These are phyloP conservation scores for Sterrhoptilus dennistouni DNA, from an alignment of 2,113 vertebrate species.

Conservation along the genomic window DNA sequence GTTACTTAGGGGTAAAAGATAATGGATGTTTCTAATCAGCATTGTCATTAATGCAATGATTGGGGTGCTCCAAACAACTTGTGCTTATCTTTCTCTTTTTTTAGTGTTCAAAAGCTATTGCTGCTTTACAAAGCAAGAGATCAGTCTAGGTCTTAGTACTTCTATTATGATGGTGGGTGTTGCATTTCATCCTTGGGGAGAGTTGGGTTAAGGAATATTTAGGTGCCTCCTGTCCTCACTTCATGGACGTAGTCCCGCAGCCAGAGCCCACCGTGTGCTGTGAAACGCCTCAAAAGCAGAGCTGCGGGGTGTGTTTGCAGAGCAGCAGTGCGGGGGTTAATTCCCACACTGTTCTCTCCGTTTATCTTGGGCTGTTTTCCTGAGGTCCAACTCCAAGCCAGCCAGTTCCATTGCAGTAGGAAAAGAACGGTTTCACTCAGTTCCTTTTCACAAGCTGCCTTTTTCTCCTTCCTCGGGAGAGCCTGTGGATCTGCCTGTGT, in stretches of 20 bases:
- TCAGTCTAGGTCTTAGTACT: not conserved
- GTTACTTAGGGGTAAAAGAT: not conserved
- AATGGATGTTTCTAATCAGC: not conserved
- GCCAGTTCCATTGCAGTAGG: not conserved
- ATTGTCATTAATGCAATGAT: not conserved
- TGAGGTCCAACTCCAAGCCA: not conserved
- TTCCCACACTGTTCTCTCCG: not conserved
- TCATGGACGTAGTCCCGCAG: rapidly evolving
- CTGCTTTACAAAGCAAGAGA: not conserved
- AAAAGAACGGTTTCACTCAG: not conserved
- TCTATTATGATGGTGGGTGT: not conserved
- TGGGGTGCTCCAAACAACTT: not conserved
- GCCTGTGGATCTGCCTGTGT: not conserved
- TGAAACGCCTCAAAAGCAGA: rapidly evolving
- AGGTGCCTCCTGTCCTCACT: no score
- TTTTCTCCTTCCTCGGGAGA: rapidly evolving
- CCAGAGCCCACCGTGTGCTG: rapidly evolving
- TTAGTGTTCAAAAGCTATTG: not conserved
- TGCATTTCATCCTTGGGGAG: not conserved
- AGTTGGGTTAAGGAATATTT: not conserved
- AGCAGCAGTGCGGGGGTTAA: not conserved
- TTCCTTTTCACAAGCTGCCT: not conserved
- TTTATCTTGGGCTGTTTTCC: slow-evolving; percentile 4
- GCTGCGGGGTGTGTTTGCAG: not conserved
- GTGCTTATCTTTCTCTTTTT: not conserved